Conservation (phyloP, 2,113 vertebrate genomes). For the Eubucco bourcierii region DNA sequence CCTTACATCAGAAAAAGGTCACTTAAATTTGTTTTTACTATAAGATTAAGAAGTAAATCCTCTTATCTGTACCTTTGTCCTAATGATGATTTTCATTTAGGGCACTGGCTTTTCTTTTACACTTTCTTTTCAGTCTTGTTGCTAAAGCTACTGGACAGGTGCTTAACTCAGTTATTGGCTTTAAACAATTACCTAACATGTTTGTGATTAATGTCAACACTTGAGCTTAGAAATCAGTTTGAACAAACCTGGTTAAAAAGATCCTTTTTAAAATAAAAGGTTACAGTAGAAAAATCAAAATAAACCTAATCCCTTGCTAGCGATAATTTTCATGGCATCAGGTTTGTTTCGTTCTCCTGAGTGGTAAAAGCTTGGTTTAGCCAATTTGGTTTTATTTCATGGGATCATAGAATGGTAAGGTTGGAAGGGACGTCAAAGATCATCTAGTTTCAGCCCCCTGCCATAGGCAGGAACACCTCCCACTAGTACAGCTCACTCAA, state of each 20-base stretch:
- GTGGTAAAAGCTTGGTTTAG: not conserved
- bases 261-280: not conserved
- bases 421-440: too few species aligned
- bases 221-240: conserved; percentile 46
- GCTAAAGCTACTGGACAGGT: conserved; percentile 28
- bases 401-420: too few species aligned
- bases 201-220: conserved; percentile 42
- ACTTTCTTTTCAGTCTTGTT: conserved; percentile 23
- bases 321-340: not conserved
- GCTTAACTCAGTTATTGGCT: conserved; percentile 52
- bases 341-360: not conserved
- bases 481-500: too few species aligned
- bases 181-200: conserved; percentile 31
- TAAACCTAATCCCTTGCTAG: not conserved
- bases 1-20: not conserved
- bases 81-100: conserved; percentile 37
- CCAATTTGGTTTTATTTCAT: not conserved
- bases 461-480: too few species aligned
- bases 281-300: conserved; percentile 22
- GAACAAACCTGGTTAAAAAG: conserved; percentile 49
- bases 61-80: not conserved
- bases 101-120: conserved; percentile 31
- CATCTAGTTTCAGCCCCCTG: too few species aligned
- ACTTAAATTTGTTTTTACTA: conserved; percentile 11
- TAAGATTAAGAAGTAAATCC: conserved; percentile 67